Evolutionary conservation across 2,797 vertebrate genomes (phyloP), one percentile per base, ranked within the genome.

Genomic region (Muraenolepis orangiensis): DNA sequence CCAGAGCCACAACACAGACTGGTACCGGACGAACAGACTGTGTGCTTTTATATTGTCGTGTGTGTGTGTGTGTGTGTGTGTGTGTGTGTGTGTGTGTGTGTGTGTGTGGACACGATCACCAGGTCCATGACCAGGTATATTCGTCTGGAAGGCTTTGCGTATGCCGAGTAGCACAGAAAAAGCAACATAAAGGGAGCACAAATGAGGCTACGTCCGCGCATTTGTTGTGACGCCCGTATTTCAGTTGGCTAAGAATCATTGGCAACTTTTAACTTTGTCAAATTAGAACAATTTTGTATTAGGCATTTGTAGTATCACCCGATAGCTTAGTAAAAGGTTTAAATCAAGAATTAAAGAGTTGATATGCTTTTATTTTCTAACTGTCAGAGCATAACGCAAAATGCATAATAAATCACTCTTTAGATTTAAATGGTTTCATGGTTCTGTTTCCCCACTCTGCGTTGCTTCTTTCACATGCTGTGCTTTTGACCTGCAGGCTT

Each of bases 381-480:
- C 87, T 89, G 83, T 86, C 85, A 87, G 80, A 86, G 78, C 75
- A 75, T 88, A 87, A 86, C 36, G 76, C 86, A 86, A 64, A 64
- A 88, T 87, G 86, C 78, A 85, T 85, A 91, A 88, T 90, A 90
- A 89, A 90, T 71, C 72, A 85, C 80, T 84, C 64, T 84, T 86
- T 90, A 89, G 90, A 87, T 86, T 89, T 85, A 26, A 67, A 34
- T 36, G 38, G 78, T 87, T 80, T 70, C 80, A 14, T 34, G 78
- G 42, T 81, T 40, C 32, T 75, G 38, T 46, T 8, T 3, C 57
- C 34, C 8, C 30, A 5, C 1, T 71, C 11, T 29, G 2, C 30
- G 12, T 32, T 46, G 30, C 32, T 29, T 34, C 28, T 28, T 76
- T 71, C 18, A 13, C 20, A 3, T 8, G 14, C 8, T 64, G 57